Percentiles rank a stretch among this genome's conserved stretches.
Conservation (phyloP, 2,113 vertebrate species). For the Garra rufa region DNA sequence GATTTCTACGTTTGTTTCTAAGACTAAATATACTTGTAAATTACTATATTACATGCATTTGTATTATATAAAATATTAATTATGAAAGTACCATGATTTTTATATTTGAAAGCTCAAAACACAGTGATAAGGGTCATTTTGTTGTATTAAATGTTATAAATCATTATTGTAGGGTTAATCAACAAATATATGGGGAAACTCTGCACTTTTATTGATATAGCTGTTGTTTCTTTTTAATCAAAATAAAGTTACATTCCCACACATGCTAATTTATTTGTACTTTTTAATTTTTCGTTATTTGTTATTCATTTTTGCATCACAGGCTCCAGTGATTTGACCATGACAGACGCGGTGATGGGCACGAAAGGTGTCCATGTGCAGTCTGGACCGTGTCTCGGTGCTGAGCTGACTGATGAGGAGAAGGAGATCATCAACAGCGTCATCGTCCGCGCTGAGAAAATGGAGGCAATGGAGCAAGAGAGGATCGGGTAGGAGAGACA, state of each 20-base stretch:
- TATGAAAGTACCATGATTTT: too few species aligned
- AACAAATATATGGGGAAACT: too few species aligned
- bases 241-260: too few species aligned
- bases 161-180: too few species aligned
- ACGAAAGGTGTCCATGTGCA: constrained; percentile 78
- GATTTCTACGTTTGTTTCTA: too few species aligned
- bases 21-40: too few species aligned
- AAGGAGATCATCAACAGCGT: constrained; percentile 96
- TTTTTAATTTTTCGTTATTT: not conserved
- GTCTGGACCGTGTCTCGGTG: constrained; percentile 68
- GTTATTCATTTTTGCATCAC: not conserved
- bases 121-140: too few species aligned
- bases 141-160: too few species aligned
- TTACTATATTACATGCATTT: too few species aligned
- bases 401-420: constrained; percentile 95
- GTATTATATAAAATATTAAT: too few species aligned
- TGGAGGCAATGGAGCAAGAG: constrained; percentile 97
- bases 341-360: constrained; percentile 90
- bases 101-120: too few species aligned
- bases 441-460: constrained; percentile 92
- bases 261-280: not conserved
- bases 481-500: constrained; percentile 87
- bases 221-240: too few species aligned
- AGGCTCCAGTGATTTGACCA: constrained; percentile 66
- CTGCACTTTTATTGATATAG: not conserved